Evolutionary conservation across 2,113 vertebrate species (phyloP).

Genomic region (Noturus placidus): DNA sequence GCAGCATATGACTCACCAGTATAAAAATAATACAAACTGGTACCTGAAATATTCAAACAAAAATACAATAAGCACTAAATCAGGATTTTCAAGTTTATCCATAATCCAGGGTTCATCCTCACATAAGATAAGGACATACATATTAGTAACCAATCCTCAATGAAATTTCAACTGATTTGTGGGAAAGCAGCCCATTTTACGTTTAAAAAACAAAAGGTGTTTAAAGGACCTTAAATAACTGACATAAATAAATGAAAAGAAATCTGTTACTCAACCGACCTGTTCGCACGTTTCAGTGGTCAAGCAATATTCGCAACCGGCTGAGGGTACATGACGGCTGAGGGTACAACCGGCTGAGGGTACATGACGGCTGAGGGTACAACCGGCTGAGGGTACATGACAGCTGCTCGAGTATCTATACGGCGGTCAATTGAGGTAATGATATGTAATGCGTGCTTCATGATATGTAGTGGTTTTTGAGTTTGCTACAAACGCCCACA

Average conservation of each 20-base stretch:
- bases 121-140: not conserved
- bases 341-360: too few relatives aligned
- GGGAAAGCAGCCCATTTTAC: not conserved
- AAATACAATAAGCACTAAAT: slow-evolving; percentile 7
- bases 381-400: too few relatives aligned
- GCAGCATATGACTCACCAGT: slow-evolving; percentile 15
- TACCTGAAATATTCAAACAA: slow-evolving; percentile 14
- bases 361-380: slow-evolving; percentile 3
- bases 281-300: slow-evolving; percentile 5
- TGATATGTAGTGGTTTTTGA: slow-evolving; percentile 44
- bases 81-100: slow-evolving; percentile 14
- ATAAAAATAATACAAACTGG: slow-evolving; percentile 31
- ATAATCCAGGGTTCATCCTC: not conserved
- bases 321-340: not conserved
- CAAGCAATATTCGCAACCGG: not conserved
- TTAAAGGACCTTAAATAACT: not conserved
- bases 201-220: not conserved
- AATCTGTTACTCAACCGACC: not conserved
- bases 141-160: not conserved
- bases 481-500: not conserved
- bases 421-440: slow-evolving; percentile 39
- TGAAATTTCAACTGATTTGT: not conserved
- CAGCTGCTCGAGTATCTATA: not conserved
- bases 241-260: slow-evolving; percentile 9
- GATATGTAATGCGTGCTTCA: slow-evolving; percentile 36